phyloP scores from a whole-genome alignment of 2,113 vertebrate genomes.

The Cavia porcellus region DNA sequence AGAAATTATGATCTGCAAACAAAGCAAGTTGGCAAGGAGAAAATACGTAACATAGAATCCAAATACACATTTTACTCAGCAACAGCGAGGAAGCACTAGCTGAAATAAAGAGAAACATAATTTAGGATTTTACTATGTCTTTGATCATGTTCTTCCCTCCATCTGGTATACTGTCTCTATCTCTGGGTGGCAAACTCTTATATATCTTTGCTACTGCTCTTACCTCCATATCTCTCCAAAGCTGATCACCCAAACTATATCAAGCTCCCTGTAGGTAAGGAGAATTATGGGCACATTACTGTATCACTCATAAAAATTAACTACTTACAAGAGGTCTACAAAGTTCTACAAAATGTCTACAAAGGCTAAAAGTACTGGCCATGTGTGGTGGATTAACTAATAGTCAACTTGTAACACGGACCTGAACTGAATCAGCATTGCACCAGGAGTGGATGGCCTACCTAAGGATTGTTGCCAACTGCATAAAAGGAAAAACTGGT shows the following conservation, averaged over 20 bases:
- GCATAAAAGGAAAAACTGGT: not conserved
- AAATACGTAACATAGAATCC: not conserved
- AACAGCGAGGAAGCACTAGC: not conserved
- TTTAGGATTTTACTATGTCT: not conserved
- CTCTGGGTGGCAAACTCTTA: not conserved
- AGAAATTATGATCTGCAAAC: constrained; percentile 47
- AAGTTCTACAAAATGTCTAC: too few relatives aligned
- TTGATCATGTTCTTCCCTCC: not conserved
- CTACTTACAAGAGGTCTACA: not conserved
- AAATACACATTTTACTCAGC: not conserved
- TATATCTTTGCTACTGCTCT: not conserved
- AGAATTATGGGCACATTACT: not conserved
- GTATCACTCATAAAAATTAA: not conserved
- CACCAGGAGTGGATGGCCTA: not conserved
- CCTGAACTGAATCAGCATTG: not conserved
- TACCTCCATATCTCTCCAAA: not conserved
- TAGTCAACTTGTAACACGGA: not conserved
- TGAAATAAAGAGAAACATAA: constrained; percentile 1
- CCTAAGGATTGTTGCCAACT: not conserved
- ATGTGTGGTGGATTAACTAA: not conserved
- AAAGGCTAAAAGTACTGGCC: not conserved
- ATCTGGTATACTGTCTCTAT: not conserved
- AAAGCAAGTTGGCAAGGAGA: constrained; percentile 59
- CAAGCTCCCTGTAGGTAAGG: not conserved
- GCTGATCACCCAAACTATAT: too few relatives aligned